Conservation (phyloP, 2,888 invertebrate genomes). For the Sepiola atlantica region DNA sequence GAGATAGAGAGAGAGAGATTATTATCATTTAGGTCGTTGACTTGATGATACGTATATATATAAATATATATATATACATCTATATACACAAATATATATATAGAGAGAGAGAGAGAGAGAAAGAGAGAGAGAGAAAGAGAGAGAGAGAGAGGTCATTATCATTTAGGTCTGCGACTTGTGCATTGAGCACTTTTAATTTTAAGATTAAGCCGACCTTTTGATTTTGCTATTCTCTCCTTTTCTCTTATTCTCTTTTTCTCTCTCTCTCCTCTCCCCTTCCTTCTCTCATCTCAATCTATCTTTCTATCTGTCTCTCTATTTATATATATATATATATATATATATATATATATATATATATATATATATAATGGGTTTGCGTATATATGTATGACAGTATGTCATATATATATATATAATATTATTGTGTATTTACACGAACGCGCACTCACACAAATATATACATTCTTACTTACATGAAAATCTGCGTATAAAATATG, state of each 20-base stretch:
- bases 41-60: not conserved
- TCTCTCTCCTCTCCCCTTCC: not conserved
- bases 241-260: too few relatives aligned
- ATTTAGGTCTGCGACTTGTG: too few relatives aligned
- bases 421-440: too few relatives aligned
- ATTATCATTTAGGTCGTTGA: not conserved
- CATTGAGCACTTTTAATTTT: too few relatives aligned
- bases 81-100: not conserved
- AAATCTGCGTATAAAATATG: not conserved
- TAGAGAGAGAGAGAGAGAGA: not conserved
- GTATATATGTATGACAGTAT: not conserved
- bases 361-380: not conserved
- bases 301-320: too few relatives aligned
- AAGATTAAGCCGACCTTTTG: too few relatives aligned
- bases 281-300: not conserved
- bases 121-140: not conserved
- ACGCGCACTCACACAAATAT: too few relatives aligned
- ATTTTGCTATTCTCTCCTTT: too few relatives aligned
- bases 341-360: not conserved
- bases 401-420: not conserved
- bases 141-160: too few relatives aligned
- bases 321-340: not conserved
- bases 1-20: not conserved
- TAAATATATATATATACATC: not conserved
- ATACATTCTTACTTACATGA: not conserved